Conservation (phyloP, 2,113 vertebrate species). For the Gymnocephalus cernua region DNA sequence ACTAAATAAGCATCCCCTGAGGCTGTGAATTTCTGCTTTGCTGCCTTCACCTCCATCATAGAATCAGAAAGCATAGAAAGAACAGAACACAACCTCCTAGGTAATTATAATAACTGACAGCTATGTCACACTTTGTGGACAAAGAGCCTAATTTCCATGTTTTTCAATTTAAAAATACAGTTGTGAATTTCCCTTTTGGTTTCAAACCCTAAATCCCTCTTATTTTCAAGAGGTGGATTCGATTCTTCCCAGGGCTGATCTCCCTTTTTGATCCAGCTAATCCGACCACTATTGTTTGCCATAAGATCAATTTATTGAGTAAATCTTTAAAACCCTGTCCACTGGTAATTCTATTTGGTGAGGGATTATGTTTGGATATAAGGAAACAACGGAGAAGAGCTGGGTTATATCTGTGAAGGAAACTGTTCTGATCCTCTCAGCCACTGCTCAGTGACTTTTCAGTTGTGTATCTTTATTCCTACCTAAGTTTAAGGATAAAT, state of each 20-base stretch:
- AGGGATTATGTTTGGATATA: conserved; percentile 68
- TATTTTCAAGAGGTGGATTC: conserved; percentile 61
- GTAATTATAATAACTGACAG: conserved; percentile 15
- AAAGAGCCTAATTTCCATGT: conserved; percentile 43
- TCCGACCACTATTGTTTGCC: conserved; percentile 63
- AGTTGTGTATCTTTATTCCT: not conserved
- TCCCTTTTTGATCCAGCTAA: conserved; percentile 60
- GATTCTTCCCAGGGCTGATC: conserved; percentile 48
- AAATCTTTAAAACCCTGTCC: conserved; percentile 70
- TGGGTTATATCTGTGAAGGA: conserved; percentile 30
- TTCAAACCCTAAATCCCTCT: conserved; percentile 56
- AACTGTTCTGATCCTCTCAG: conserved; percentile 56
- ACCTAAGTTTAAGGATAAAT: conserved; percentile 8
- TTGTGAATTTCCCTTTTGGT: conserved; percentile 22
- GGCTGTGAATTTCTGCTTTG: conserved; percentile 32
- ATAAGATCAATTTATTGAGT: conserved; percentile 67
- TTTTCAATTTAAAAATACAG: conserved; percentile 55
- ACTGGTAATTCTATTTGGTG: conserved; percentile 70
- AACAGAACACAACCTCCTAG: conserved; percentile 19
- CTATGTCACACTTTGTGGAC: conserved; percentile 40
- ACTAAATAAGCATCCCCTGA: not conserved
- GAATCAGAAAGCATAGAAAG: conserved; percentile 22
- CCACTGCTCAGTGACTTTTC: conserved; percentile 12
- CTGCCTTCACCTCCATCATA: conserved; percentile 39
- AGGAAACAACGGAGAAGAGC: conserved; percentile 30